Evolutionary conservation across 2,113 vertebrate species (phyloP).

Genomic region (Helogale parvula): DNA sequence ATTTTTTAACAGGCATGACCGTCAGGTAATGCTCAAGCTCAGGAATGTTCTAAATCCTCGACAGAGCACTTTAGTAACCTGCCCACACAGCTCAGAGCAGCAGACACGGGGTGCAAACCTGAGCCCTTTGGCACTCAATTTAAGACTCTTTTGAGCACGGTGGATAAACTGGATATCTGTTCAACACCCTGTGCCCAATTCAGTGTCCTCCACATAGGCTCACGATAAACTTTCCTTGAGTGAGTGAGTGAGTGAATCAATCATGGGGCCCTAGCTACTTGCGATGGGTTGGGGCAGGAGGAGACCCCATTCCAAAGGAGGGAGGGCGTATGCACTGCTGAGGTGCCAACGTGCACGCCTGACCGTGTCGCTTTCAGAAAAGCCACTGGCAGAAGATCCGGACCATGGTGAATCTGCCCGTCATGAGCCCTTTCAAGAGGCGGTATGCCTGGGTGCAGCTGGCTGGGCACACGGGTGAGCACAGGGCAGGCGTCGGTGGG

Average conservation of each 20-base stretch:
- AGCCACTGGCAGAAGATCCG: slow-evolving; percentile 94
- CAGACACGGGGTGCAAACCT: not conserved
- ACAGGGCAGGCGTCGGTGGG: not conserved
- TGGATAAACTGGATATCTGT: not conserved
- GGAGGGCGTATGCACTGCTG: not conserved
- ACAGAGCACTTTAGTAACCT: not conserved
- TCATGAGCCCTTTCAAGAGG: slow-evolving; percentile 92
- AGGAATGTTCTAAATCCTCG: not conserved
- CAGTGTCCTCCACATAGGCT: not conserved
- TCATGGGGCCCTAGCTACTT: not conserved
- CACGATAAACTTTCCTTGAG: not conserved
- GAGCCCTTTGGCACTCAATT: not conserved
- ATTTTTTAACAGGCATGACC: not conserved
- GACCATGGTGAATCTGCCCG: slow-evolving; percentile 94
- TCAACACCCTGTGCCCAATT: not conserved
- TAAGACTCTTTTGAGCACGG: not conserved
- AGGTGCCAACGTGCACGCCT: not conserved
- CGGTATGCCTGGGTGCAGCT: slow-evolving; percentile 96
- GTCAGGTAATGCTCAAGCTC: not conserved
- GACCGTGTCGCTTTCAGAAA: slow-evolving; percentile 73
- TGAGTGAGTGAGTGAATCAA: not conserved
- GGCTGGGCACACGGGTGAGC: slow-evolving; percentile 95
- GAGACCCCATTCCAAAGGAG: no score
- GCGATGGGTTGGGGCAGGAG: not conserved
- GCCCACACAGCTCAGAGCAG: not conserved